Evolutionary conservation across 1,140 invertebrate genomes (phyloP), one percentile per base, ranked within the genome.

Genomic region (Periplaneta americana): DNA sequence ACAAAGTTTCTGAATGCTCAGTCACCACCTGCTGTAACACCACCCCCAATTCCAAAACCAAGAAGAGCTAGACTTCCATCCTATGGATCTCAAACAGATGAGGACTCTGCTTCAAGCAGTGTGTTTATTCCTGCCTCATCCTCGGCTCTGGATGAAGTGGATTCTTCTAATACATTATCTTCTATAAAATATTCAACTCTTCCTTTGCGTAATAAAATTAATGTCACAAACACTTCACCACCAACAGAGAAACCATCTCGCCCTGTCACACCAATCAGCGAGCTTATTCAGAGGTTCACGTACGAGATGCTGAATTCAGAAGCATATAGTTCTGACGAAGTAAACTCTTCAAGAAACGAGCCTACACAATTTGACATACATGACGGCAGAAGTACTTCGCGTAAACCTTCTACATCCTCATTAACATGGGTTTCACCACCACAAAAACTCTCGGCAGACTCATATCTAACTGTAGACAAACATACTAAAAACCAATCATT

Each of bases 1-100:
- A 66, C 80, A 22, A 80, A 80, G 66, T 80, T 80, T 75, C 34
- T 75, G 28, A 17, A 75, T 22, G n/a, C n/a, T 0, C 35, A 78
- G 39, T 13, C 32, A 22, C 31, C 35, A 32, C 78, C 34, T 1
- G 31, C 78, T 33, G 78, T 34, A 32, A 15, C 80, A 75, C 80
- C 57, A 28, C 66, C 80, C 8, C 36, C 80, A 15, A 31, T 34
- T 33, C 80, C 11, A 10, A 80, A 35, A 37, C 35, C 48, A 48
- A 22, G 28, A 34, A n/a, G 10, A 74, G 74, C 34, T 36, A 37
- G n/a, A 35, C n/a, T 17, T 66, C 28, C 28, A 17, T 17, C 37
- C 22, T n/a, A 8, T 48, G 39, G 1, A 15, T 48, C 4, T 48
- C 39, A 48, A 2, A 9, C 15, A 18, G 5, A 2, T 48, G 13